Percentiles rank a stretch among this genome's conserved stretches.
phyloP scores from a whole-genome alignment of 2,888 invertebrate genomes.

The Aleiodes leptofemur region DNA sequence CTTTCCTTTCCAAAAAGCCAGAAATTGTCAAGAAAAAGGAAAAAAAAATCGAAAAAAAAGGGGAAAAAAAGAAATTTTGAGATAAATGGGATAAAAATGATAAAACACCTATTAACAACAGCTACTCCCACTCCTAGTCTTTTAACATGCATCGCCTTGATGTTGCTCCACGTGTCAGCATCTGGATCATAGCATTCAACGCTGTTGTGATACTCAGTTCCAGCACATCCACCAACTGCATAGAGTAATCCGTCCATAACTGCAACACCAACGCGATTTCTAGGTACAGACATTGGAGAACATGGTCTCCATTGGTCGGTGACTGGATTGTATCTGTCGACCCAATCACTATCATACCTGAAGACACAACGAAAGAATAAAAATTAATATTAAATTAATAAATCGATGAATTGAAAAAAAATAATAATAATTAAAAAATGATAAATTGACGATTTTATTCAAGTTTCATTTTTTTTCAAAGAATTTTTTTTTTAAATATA shows the following conservation, averaged over 20 bases:
- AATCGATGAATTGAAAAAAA: too few species aligned
- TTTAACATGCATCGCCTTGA: constrained; percentile 85
- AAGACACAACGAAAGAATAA: constrained; percentile 20
- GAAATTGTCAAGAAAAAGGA: constrained; percentile 1
- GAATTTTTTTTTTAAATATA: too few species aligned
- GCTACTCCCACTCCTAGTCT: constrained; percentile 89
- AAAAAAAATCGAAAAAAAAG: too few species aligned
- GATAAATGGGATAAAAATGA: too few species aligned
- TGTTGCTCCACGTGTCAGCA: constrained; percentile 86
- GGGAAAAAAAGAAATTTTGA: too few species aligned
- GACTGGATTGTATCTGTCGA: constrained; percentile 91
- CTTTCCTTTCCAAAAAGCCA: constrained; percentile 32
- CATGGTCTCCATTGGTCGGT: constrained; percentile 92
- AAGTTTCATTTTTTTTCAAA: too few species aligned
- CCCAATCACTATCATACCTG: constrained; percentile 90
- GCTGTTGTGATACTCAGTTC: constrained; percentile 89
- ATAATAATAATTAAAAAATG: too few species aligned
- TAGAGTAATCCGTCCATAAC: constrained; percentile 94
- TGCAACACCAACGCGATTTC: constrained; percentile 94
- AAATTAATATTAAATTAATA: neutral
- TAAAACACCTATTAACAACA: constrained; percentile 84
- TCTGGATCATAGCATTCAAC: constrained; percentile 96
- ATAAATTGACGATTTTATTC: too few species aligned
- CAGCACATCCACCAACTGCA: constrained; percentile 94
- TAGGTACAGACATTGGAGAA: constrained; percentile 89